phyloP scores from a whole-genome alignment of 2,113 vertebrate species.

The Nymphicus hollandicus region DNA sequence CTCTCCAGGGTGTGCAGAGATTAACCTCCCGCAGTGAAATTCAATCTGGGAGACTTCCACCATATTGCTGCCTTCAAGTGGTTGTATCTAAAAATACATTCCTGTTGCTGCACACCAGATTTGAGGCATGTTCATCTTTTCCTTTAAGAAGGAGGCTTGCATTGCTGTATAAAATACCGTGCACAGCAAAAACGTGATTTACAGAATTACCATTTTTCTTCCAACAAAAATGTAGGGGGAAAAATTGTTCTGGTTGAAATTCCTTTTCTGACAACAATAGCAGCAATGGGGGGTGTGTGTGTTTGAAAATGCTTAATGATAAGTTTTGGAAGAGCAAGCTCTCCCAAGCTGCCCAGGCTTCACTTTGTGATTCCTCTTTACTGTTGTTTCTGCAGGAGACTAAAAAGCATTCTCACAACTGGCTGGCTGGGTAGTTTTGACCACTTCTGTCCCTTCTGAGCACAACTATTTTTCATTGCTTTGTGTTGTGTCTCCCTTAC shows the following conservation, averaged over 20 bases:
- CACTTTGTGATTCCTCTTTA: accelerated
- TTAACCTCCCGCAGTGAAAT: not conserved
- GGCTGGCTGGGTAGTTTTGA: not conserved
- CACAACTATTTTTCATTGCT: not conserved
- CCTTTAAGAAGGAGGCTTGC: not conserved
- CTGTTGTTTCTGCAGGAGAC: not conserved
- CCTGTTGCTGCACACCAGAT: not conserved
- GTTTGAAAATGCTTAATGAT: not conserved
- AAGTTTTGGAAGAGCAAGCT: not conserved
- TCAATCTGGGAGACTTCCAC: constrained; percentile 30
- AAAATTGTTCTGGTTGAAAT: constrained; percentile 32
- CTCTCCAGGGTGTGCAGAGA: constrained; percentile 1
- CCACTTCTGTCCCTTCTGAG: not conserved
- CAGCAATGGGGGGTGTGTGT: not conserved
- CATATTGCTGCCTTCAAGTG: not conserved
- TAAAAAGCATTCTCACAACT: not conserved
- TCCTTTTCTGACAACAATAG: constrained; percentile 49
- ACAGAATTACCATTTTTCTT: not conserved
- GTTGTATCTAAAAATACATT: not conserved
- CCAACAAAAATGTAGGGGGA: not conserved
- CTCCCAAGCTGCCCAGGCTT: not conserved
- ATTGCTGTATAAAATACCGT: not conserved
- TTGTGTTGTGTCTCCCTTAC: not conserved
- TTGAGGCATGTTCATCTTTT: not conserved
- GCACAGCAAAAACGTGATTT: no score